A percentile compares a stretch with the other conserved stretches of the same genome.
Evolutionary conservation across 1,140 invertebrate species (phyloP).

Genomic region (Drosophila repletoides): DNA sequence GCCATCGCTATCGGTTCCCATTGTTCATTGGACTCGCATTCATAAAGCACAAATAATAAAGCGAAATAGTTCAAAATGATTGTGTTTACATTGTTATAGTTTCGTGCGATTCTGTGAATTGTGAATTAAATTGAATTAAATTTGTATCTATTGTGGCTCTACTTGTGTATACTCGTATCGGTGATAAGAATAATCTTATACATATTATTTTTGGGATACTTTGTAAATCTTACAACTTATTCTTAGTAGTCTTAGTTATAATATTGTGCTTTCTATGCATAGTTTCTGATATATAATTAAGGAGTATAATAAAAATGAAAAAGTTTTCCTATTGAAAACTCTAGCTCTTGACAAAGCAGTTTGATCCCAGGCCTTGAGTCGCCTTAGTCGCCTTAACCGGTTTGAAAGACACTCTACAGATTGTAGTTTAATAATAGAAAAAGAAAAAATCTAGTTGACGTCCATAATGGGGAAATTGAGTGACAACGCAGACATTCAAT

Average conservation of each 20-base stretch:
- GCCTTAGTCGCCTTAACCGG: conserved; percentile 42
- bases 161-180: conserved; percentile 7
- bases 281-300: too few relatives aligned
- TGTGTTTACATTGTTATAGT: too few relatives aligned
- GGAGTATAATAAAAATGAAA: too few relatives aligned
- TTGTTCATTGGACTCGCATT: not conserved
- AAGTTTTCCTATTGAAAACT: conserved; percentile 11
- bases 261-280: too few relatives aligned
- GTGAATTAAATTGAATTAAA: not conserved
- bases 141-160: not conserved
- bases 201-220: too few relatives aligned
- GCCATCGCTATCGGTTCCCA: not conserved
- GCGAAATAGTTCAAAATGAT: conserved; percentile 1
- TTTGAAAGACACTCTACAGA: conserved; percentile 47
- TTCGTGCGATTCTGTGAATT: not conserved
- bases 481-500: conserved; percentile 62
- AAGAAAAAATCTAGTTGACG: conserved; percentile 55
- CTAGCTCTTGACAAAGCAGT: conserved; percentile 1
- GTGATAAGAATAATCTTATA: too few relatives aligned
- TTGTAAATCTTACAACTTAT: too few relatives aligned
- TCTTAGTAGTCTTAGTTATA: too few relatives aligned
- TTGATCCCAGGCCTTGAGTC: not conserved
- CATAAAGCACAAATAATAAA: conserved; percentile 7
- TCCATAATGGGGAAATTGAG: conserved; percentile 66
- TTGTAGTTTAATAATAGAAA: conserved; percentile 42